Percentiles rank a stretch among this genome's conserved stretches.
Evolutionary conservation across 2,113 vertebrate genomes (phyloP).

Genomic region (Tychaedon coryphoeus): DNA sequence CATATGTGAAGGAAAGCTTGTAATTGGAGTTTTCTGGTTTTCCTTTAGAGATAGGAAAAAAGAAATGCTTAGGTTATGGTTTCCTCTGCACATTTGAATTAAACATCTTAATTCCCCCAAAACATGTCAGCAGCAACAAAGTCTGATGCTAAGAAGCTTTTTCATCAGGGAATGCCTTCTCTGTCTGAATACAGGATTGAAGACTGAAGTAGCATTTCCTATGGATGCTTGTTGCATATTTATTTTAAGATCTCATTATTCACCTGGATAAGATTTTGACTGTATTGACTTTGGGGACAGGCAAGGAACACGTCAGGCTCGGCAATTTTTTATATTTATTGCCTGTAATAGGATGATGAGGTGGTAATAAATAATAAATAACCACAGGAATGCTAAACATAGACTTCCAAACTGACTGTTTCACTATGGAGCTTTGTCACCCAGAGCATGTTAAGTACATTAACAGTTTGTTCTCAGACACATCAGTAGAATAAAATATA

Average conservation of each 20-base stretch:
- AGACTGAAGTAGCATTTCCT: background rate
- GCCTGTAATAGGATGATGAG: conserved; percentile 12
- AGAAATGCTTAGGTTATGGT: background rate
- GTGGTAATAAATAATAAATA: conserved; percentile 43
- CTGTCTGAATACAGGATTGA: background rate
- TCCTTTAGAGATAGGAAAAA: background rate
- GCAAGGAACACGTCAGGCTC: background rate
- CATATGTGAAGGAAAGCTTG: background rate
- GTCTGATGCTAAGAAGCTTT: background rate
- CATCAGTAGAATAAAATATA: background rate
- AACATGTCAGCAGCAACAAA: background rate
- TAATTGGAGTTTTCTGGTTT: background rate
- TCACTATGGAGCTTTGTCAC: background rate
- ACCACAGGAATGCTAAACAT: background rate
- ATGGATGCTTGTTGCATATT: background rate
- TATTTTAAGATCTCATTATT: conserved; percentile 20
- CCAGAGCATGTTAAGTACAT: background rate
- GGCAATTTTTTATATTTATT: background rate
- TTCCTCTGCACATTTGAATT: background rate
- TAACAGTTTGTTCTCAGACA: background rate
- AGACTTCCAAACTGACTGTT: background rate
- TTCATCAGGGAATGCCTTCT: background rate
- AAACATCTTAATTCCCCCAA: background rate
- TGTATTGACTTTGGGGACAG: background rate
- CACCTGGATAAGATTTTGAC: background rate